Percentiles rank a stretch among this genome's conserved stretches.
Conservation (phyloP, 92 coral and sea anemone genomes). For the Porites cylindrica region DNA sequence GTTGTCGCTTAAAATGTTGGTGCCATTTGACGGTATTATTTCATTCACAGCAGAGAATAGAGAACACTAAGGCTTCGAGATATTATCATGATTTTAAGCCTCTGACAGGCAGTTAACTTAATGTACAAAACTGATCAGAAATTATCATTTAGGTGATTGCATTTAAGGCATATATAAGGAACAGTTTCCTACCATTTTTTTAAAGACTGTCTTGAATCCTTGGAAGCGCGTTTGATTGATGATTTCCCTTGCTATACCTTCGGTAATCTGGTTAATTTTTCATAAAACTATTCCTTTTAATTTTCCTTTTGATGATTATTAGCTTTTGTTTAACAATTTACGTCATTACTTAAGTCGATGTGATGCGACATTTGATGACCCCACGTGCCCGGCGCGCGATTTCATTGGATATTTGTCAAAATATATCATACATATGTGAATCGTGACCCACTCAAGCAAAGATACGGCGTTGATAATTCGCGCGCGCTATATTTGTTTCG, state of each 20-base stretch:
- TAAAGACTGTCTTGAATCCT: not conserved
- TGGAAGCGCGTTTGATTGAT: not conserved
- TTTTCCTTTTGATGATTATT: not conserved
- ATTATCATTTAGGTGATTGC: too few species aligned
- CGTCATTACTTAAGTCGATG: slow-evolving; percentile 11
- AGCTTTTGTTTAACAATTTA: not conserved
- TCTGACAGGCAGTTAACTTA: not conserved
- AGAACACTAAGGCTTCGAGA: too few species aligned
- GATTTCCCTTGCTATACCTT: not conserved
- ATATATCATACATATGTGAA: not conserved
- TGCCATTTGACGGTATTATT: too few species aligned
- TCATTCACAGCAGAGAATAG: too few species aligned
- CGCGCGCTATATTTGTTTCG: not conserved
- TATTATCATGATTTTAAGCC: not conserved
- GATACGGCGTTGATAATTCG: not conserved
- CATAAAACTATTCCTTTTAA: not conserved
- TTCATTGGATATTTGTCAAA: too few species aligned
- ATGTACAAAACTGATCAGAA: not conserved
- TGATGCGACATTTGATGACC: not conserved
- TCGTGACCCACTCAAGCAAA: not conserved
- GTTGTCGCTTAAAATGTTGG: too few species aligned
- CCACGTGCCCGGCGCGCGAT: not conserved
- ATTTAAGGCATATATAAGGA: too few species aligned
- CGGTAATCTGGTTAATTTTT: not conserved
- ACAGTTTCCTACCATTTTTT: slow-evolving; percentile 8